A percentile compares a stretch with the other conserved stretches of the same genome.
These are phyloP conservation scores for Tetragonula clypearis DNA, from an alignment of 1,140 invertebrate species.

Conservation along the genomic window DNA sequence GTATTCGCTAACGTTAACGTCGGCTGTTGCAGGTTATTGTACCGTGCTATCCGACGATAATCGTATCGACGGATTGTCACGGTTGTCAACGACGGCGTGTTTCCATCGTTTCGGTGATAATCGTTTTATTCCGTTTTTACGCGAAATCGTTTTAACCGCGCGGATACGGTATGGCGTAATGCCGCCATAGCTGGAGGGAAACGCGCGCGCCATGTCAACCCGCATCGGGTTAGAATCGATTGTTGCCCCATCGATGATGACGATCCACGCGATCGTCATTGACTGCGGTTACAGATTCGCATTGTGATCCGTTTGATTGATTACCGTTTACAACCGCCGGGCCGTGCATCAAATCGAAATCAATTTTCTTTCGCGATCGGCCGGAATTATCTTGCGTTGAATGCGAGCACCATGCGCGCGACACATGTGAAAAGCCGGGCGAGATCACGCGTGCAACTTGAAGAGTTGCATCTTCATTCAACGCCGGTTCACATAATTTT, in stretches of 20 bases:
- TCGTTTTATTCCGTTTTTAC: constrained; percentile 19
- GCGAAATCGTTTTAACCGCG: neutral
- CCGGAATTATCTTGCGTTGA: constrained; percentile 4
- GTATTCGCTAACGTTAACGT: neutral
- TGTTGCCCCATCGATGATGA: constrained; percentile 26
- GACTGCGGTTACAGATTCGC: constrained; percentile 50
- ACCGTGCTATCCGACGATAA: neutral
- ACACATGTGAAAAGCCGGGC: neutral
- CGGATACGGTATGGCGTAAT: neutral
- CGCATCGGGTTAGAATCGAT: constrained; percentile 54
- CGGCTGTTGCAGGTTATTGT: neutral
- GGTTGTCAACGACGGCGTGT: constrained; percentile 13
- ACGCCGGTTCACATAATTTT: neutral
- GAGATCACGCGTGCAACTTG: constrained; percentile 10
- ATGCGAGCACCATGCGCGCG: neutral
- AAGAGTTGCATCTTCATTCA: neutral
- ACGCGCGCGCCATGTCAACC: neutral
- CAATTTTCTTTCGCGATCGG: constrained; percentile 33
- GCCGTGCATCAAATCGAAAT: constrained; percentile 26
- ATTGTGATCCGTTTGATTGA: constrained; percentile 54
- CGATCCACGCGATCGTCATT: constrained; percentile 54
- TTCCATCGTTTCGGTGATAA: neutral
- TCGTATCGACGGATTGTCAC: constrained; percentile 23
- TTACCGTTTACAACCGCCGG: constrained; percentile 50
- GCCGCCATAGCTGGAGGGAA: constrained; percentile 19